phyloP scores from a whole-genome alignment of 2,113 vertebrate species.

The Neotragus pygmaeus region DNA sequence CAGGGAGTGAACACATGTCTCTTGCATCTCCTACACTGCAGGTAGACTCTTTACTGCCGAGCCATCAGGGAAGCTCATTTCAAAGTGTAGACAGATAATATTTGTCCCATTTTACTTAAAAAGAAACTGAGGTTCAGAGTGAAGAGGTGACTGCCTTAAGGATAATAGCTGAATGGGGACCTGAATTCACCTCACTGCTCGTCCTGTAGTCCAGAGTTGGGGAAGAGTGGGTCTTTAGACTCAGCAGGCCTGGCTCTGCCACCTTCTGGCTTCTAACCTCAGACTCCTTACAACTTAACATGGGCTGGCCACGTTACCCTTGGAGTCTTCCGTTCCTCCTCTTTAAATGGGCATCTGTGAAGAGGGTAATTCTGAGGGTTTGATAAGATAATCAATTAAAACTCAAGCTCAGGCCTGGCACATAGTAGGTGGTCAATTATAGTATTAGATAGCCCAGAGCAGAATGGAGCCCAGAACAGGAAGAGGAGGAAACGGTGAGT shows the following conservation, averaged over 20 bases:
- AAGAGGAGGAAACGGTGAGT: not conserved
- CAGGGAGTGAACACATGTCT: not conserved
- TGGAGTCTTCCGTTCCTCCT: not conserved
- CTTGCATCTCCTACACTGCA: not conserved
- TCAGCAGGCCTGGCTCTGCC: not conserved
- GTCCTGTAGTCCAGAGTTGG: fast-evolving
- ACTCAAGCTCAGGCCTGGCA: not conserved
- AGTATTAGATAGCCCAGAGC: not conserved
- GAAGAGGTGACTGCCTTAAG: not conserved
- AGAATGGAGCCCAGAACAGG: not conserved
- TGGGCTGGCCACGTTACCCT: fast-evolving
- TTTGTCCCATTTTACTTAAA: not conserved
- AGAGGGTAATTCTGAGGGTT: not conserved
- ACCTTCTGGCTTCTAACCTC: not conserved
- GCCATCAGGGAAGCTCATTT: not conserved
- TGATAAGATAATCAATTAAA: not conserved
- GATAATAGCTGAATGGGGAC: not conserved
- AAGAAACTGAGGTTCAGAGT: not conserved
- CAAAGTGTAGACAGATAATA: not conserved
- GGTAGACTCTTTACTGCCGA: not conserved
- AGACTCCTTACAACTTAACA: not conserved
- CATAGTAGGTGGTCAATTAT: not conserved
- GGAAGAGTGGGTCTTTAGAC: not conserved
- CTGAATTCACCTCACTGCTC: not conserved
- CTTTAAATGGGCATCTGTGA: not conserved